Evolutionary conservation across 1,140 invertebrate species (phyloP), one percentile per base, ranked within the genome.

Genomic region (Drosophila ogumai): DNA sequence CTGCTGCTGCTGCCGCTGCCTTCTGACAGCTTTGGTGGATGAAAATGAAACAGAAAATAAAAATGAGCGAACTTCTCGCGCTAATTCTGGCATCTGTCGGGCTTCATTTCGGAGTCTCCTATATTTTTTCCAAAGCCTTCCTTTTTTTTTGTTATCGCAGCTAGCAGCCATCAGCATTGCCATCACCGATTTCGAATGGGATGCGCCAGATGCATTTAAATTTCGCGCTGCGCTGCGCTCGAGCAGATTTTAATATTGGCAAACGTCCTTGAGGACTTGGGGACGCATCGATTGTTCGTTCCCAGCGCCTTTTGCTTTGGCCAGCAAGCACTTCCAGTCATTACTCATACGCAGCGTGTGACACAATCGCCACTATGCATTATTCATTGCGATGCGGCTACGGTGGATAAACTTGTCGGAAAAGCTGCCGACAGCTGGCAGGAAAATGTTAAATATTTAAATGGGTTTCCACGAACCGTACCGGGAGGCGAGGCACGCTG

Each of bases 161-260:
- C 3, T 17, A 54, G 17, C 22, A 52, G 17, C 15, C 41, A 44
- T 52, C 55, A 67, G 43, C 75, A 65, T 61, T 76, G 10, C 31
- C 50, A 54, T 54, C 55, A 60, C 50, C 75, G 65, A 66, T 84
- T 90, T 64, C 47, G 46, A 76, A 87, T 90, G 81, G 81, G 63
- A 72, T 71, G 85, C 77, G 74, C 58, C 81, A 90, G 81, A 72
- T 90, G 85, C 85, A 65, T 90, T 90, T 85, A 81, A 90, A 90
- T 90, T 90, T 90, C 86, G 85, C 85, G 85, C 85, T 79, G 74
- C 63, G 85, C 58, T 90, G 81, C 85, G 75, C 85, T 90, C 52
- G 78, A 90, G 69, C 67, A 84, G 78, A 68, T 85, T 90, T 90
- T 81, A 90, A 90, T 90, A 90, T 90, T 90, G 85, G 72, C 47